Evolutionary conservation across 2,888 invertebrate genomes (phyloP).

Genomic region (Phalera bucephala): DNA sequence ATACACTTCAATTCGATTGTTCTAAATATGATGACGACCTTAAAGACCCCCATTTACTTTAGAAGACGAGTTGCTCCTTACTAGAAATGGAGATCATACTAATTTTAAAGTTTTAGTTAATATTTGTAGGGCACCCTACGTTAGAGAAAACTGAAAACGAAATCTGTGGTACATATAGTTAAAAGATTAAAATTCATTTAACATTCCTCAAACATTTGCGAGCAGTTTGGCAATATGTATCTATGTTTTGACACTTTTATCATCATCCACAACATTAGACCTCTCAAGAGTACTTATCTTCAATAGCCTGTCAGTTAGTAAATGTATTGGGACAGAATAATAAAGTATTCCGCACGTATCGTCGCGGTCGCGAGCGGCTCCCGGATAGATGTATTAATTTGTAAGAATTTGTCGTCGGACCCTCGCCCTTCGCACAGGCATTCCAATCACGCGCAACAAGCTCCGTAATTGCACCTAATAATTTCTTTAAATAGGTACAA

Average conservation of each 20-base stretch:
- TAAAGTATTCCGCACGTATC: slow-evolving; percentile 78
- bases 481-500: slow-evolving; percentile 76
- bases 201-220: too few species aligned
- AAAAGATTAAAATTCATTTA: too few species aligned
- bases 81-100: too few species aligned
- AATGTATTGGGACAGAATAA: slow-evolving; percentile 57
- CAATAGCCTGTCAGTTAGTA: slow-evolving; percentile 45
- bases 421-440: slow-evolving; percentile 60
- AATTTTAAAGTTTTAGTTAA: too few species aligned
- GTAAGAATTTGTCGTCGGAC: slow-evolving; percentile 81
- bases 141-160: too few species aligned
- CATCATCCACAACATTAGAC: slow-evolving; percentile 1
- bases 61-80: too few species aligned
- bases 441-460: slow-evolving; percentile 83
- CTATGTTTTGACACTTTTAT: too few species aligned
- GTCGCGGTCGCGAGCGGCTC: slow-evolving; percentile 59
- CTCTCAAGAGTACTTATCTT: slow-evolving; percentile 46
- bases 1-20: slow-evolving; percentile 27
- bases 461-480: slow-evolving; percentile 81
- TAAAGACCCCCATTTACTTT: too few species aligned
- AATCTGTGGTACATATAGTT: too few species aligned
- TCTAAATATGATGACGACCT: too few species aligned
- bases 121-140: too few species aligned
- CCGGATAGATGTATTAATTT: slow-evolving; percentile 81
- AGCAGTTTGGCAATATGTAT: too few species aligned